phyloP scores from a whole-genome alignment of 2,113 vertebrate genomes.

The Nyctibius bracteatus region DNA sequence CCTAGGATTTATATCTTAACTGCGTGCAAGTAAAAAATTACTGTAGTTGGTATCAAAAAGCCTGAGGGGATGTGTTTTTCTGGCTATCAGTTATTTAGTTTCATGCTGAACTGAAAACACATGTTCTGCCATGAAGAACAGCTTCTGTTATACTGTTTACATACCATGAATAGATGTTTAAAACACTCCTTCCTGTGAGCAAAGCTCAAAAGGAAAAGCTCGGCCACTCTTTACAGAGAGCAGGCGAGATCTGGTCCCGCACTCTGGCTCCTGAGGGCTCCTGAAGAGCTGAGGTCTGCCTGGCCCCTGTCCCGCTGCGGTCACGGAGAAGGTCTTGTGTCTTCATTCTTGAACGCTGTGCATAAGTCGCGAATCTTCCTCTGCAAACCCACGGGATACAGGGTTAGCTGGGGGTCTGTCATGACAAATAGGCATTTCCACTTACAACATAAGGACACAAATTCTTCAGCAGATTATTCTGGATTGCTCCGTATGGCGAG shows the following conservation, averaged over 20 bases:
- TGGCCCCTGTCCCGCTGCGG: rapidly evolving
- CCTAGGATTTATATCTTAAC: background rate
- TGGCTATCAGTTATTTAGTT: constrained; percentile 38
- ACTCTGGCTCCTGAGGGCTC: background rate
- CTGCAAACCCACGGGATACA: background rate
- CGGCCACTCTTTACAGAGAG: background rate
- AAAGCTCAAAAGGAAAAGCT: background rate
- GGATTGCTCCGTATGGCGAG: background rate
- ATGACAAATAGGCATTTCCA: background rate
- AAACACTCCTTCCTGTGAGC: background rate
- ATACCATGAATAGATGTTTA: background rate
- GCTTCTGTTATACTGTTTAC: constrained; percentile 35
- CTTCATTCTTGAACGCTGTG: rapidly evolving
- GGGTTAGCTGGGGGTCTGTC: background rate
- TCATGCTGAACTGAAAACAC: constrained; percentile 7
- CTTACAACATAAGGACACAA: background rate
- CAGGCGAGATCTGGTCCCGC: rapidly evolving
- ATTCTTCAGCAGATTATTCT: background rate
- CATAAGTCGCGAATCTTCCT: background rate
- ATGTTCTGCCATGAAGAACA: background rate
- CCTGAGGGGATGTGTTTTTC: background rate
- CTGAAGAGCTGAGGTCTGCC: background rate
- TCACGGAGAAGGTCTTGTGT: background rate
- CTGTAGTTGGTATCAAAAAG: constrained; percentile 11
- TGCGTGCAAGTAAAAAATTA: background rate